A percentile compares a stretch with the other conserved stretches of the same genome.
These are phyloP conservation scores for Macropus fuliginosus DNA, from an alignment of 2,797 vertebrate species.

Conservation along the genomic window DNA sequence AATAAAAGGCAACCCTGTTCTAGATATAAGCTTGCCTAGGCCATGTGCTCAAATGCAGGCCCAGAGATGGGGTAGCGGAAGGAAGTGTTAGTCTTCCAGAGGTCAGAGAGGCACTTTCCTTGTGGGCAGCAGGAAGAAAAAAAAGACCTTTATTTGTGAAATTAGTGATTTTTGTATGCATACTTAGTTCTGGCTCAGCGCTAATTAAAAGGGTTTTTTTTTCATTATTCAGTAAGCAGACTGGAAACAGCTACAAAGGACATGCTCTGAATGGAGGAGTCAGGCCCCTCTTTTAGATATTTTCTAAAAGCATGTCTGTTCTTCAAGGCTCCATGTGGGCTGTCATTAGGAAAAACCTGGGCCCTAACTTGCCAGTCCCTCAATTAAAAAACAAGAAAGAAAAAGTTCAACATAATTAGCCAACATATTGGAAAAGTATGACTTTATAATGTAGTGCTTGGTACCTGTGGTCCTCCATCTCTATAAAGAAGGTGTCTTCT, in stretches of 20 bases:
- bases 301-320: not conserved
- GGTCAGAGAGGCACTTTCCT: not conserved
- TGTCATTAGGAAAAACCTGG: not conserved
- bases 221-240: not conserved
- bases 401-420: not conserved
- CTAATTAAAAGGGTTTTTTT: not conserved
- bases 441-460: not conserved
- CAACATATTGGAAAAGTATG: not conserved
- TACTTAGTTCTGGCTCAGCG: not conserved
- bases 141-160: not conserved
- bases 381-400: not conserved
- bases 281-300: not conserved
- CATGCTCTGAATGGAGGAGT: not conserved
- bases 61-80: not conserved
- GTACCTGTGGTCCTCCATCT: not conserved
- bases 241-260: not conserved
- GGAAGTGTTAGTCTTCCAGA: not conserved
- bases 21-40: not conserved
- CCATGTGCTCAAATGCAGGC: not conserved
- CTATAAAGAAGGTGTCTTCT: not conserved
- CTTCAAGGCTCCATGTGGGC: not conserved
- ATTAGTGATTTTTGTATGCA: not conserved
- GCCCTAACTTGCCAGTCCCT: not conserved
- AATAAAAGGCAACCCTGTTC: not conserved
- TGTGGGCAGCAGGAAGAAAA: not conserved